phyloP scores from a whole-genome alignment of 1,140 invertebrate species.

The Colletes gigas region DNA sequence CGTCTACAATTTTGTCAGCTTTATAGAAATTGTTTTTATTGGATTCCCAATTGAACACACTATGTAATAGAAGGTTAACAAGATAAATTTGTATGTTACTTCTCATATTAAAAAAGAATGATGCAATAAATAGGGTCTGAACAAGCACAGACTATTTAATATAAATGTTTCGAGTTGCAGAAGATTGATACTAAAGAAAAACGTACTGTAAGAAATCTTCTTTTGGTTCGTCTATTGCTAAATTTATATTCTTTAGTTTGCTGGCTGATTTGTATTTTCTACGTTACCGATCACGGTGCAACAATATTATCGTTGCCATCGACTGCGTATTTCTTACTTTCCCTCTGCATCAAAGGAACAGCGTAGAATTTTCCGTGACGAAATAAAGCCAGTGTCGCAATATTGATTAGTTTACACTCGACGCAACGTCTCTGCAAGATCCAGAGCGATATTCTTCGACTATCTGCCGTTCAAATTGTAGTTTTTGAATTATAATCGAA shows the following conservation, averaged over 20 bases:
- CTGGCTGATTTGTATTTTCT: not conserved
- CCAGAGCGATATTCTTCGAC: not conserved
- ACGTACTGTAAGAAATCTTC: too few species aligned
- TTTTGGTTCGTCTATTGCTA: too few species aligned
- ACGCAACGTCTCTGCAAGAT: constrained; percentile 7
- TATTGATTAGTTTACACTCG: constrained; percentile 30
- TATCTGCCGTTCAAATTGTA: not conserved
- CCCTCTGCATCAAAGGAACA: not conserved
- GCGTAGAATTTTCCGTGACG: not conserved
- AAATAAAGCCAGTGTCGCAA: constrained; percentile 15
- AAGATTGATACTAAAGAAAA: too few species aligned
- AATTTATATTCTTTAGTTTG: not conserved
- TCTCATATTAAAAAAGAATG: too few species aligned
- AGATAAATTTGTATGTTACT: too few species aligned
- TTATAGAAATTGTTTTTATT: too few species aligned
- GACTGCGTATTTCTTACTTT: not conserved
- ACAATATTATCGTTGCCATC: not conserved
- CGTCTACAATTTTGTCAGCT: too few species aligned
- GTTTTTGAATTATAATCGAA: not conserved
- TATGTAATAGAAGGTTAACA: too few species aligned
- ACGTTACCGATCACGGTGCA: not conserved
- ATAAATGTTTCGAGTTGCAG: too few species aligned
- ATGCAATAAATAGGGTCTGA: too few species aligned
- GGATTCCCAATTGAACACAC: too few species aligned
- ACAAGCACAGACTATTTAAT: too few species aligned